phyloP scores from a whole-genome alignment of 1,140 invertebrate genomes.

The Ruditapes philippinarum region DNA sequence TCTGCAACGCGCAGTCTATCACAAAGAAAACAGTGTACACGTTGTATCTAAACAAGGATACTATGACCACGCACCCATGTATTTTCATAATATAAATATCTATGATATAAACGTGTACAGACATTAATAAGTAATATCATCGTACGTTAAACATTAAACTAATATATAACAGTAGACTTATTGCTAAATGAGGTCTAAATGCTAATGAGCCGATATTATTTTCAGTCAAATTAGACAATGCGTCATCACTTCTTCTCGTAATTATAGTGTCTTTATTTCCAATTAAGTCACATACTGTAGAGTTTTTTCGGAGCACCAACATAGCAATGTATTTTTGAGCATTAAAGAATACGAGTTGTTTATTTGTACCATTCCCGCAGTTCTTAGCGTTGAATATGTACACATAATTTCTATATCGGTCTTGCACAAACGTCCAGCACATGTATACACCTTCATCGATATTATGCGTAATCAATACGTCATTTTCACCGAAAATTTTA shows the following conservation, averaged over 20 bases:
- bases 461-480: constrained; percentile 58
- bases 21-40: too few relatives aligned
- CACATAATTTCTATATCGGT: constrained; percentile 42
- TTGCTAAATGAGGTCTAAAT: background rate
- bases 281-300: constrained; percentile 52
- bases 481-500: constrained; percentile 64
- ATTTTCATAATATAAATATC: too few relatives aligned
- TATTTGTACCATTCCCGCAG: constrained; percentile 64
- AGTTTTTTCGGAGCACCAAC: constrained; percentile 46
- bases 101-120: too few relatives aligned
- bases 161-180: background rate
- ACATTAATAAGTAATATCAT: too few relatives aligned
- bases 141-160: background rate
- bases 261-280: background rate
- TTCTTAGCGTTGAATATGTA: constrained; percentile 55
- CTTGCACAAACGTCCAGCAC: constrained; percentile 62
- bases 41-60: too few relatives aligned
- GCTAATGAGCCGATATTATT: constrained; percentile 5
- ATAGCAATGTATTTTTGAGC: constrained; percentile 16
- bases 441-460: constrained; percentile 33
- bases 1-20: too few relatives aligned
- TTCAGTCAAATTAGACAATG: constrained; percentile 44
- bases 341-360: constrained; percentile 53
- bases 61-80: too few relatives aligned
- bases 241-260: constrained; percentile 23